Percentiles rank a stretch among this genome's conserved stretches.
phyloP scores from a whole-genome alignment of 2,888 invertebrate genomes.

The Germaria angustata region DNA sequence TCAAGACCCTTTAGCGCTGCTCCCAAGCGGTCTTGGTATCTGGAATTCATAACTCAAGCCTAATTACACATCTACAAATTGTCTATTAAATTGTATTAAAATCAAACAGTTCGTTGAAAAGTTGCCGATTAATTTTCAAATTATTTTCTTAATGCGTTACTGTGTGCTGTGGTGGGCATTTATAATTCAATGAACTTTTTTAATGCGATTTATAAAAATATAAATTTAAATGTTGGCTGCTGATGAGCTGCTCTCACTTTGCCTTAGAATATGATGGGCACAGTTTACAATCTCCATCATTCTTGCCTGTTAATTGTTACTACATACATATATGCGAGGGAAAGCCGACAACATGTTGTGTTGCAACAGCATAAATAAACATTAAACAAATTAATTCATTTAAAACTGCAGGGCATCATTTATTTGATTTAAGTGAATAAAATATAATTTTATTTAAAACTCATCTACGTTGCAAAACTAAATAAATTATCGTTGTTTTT shows the following conservation, averaged over 20 bases:
- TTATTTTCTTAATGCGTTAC: no score
- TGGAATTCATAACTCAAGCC: no score
- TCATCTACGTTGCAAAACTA: background rate
- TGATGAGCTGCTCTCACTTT: background rate
- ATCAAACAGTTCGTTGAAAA: no score
- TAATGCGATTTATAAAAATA: constrained; percentile 18
- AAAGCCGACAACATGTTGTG: background rate
- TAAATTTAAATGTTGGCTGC: constrained; percentile 5
- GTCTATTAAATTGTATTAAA: no score
- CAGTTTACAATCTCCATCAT: background rate
- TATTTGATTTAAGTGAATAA: background rate
- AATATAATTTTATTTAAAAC: background rate
- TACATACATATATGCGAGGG: background rate
- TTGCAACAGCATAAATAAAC: background rate
- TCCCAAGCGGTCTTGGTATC: no score
- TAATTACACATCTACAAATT: no score
- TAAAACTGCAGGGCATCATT: constrained; percentile 32
- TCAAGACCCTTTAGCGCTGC: no score
- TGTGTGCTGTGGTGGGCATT: background rate
- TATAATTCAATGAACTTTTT: background rate
- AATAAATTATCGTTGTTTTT: no score
- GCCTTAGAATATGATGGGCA: background rate
- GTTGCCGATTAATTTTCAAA: no score
- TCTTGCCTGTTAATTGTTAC: background rate
- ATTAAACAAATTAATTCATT: constrained; percentile 51